Evolutionary conservation across 2,797 vertebrate genomes (phyloP).

Genomic region (Buphagus erythrorhynchus): DNA sequence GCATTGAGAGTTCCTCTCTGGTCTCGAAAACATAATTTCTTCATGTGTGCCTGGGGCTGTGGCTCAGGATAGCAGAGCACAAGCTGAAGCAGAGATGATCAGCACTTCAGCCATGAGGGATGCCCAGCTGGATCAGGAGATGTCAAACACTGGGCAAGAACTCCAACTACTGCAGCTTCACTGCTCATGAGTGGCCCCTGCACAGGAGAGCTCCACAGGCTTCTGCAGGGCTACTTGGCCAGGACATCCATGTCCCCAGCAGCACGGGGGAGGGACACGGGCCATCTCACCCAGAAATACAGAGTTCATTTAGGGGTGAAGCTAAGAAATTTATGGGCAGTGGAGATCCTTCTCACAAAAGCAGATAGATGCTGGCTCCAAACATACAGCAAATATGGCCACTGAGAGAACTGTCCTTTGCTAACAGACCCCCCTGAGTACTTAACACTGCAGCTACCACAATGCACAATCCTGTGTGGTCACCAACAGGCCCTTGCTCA

Average conservation of each 20-base stretch:
- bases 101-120: background rate
- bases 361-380: background rate
- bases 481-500: background rate
- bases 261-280: accelerated
- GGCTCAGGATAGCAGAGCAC: background rate
- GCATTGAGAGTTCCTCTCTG: background rate
- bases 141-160: accelerated
- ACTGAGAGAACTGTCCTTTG: background rate
- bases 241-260: accelerated
- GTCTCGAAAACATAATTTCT: background rate
- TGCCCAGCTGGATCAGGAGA: accelerated
- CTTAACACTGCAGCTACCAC: background rate
- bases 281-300: background rate
- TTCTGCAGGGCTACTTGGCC: background rate
- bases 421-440: background rate
- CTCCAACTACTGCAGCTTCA: background rate
- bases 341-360: background rate
- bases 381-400: accelerated
- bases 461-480: background rate
- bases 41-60: background rate
- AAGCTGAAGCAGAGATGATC: background rate
- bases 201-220: background rate
- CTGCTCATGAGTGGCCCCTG: accelerated
- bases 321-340: background rate
- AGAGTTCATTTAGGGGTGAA: background rate